Evolutionary conservation across 2,888 invertebrate genomes (phyloP), one percentile per base, ranked within the genome.

Genomic region (Pristionchus mayeri): DNA sequence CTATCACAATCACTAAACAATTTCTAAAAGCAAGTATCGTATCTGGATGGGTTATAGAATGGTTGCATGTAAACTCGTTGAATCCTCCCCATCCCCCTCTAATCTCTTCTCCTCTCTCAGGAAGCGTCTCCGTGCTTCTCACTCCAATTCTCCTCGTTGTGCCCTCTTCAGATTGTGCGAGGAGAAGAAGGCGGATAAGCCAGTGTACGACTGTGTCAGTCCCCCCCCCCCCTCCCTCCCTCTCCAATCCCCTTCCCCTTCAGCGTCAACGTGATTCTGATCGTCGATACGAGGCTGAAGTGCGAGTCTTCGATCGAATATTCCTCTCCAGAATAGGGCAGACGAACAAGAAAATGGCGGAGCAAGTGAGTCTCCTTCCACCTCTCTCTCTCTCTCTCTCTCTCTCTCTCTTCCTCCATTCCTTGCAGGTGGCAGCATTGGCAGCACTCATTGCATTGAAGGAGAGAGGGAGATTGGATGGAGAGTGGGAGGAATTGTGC

Each of bases 311-410:
- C 18, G 89, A 87, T 2, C 86, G 87, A 60, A 88, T 85, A 76
- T 92, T 87, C 85, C 84, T 85, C 2, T 90, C 90, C 1, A 86
- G 88, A n/a, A 85, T 90, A 21, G 89, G 91, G n/a, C 92, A 92
- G 78, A 88, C 89, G n/a, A 92, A 91, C 84, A 89, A 89, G 67
- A 88, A 90, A 84, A 91, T 92, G 91, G 91, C 92, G 3, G 92
- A 92, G 60, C 92, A 92, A 84, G 87, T 86, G 3, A 21, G 71
- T n/a, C n/a, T n/a, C n/a, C n/a, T n/a, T n/a, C n/a, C n/a, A n/a
- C n/a, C n/a, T n/a, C n/a, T n/a, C n/a, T n/a, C n/a, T n/a, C n/a
- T n/a, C n/a, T n/a, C n/a, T n/a, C n/a, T n/a, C n/a, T n/a, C n/a
- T n/a, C n/a, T n/a, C n/a, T n/a, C n/a, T n/a, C n/a, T n/a, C n/a